Base-by-base conservation (phyloP, 2,113 vertebrate genomes). In the Neodon shergylaensis region DNA sequence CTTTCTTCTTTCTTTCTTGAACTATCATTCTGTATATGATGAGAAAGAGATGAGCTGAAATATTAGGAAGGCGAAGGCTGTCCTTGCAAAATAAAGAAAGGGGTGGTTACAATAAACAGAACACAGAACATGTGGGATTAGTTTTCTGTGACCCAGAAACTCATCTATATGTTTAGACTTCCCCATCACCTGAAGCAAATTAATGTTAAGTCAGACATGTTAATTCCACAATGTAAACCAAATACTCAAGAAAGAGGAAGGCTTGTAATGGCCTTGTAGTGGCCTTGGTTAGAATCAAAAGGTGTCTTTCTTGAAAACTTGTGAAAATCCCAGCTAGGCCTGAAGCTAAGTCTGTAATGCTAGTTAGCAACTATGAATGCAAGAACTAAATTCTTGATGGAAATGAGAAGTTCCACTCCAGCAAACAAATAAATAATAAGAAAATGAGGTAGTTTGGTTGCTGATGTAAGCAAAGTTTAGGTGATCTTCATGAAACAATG, bases 241-340 rank as follows among this genome's bases (percentile, higher is more conserved):
- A 49, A 49, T 78, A 19, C 47, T 19, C 44, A 33, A 78, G 76
- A 8, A 33, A n/a, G 2, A n/a, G 11, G 31, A 58, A 58, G 7
- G 1, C 9, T 4, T 11, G 2, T n/a, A 22, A 21, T n/a, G 8
- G 4, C 8, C 3, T 9, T 24, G 2, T n/a, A 22, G 33, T n/a
- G 8, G 4, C 8, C 3, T 4, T 24, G 33, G 16, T 5, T n/a
- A 10, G 4, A n/a, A 81, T n/a, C 17, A 24, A 58, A 54, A 13
- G 33, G 19, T 5, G 1, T 24, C 10, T 58, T 52, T 58, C 4
- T 24, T 7, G 5, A 58, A 81, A n/a, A 81, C 16, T 33, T 81
- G 17, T 13, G 3, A 54, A 81, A 79, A 58, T 16, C 1, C 10
- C 65, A 39, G 6, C 4, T 13, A 77, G 17, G 24, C 10, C 9